Percentiles rank a stretch among this genome's conserved stretches.
phyloP scores from a whole-genome alignment of 1,140 invertebrate species.

The Ladona fulva region DNA sequence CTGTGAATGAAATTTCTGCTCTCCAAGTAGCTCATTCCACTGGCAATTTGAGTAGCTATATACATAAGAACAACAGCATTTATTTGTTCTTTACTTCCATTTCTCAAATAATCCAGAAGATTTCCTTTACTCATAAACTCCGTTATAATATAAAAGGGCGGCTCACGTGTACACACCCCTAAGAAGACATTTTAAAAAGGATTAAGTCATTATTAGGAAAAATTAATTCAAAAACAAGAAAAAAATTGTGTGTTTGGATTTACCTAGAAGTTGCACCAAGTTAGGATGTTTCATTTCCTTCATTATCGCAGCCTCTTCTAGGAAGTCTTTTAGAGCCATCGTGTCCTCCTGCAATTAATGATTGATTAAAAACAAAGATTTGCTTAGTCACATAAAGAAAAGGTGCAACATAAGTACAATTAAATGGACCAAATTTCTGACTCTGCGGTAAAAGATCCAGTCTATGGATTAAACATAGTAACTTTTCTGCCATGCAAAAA shows the following conservation, averaged over 20 bases:
- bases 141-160: constrained; percentile 98
- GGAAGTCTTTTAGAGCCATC: constrained; percentile 98
- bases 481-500: too few species aligned
- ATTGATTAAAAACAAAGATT: too few species aligned
- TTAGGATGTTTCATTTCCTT: constrained; percentile 99
- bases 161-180: constrained; percentile 92
- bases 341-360: constrained; percentile 75
- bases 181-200: constrained; percentile 21
- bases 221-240: too few species aligned
- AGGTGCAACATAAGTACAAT: too few species aligned
- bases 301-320: constrained; percentile 99
- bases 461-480: too few species aligned
- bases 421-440: too few species aligned
- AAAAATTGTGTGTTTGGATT: constrained; percentile 40
- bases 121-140: constrained; percentile 99
- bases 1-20: constrained; percentile 93
- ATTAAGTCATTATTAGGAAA: constrained; percentile 2
- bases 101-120: constrained; percentile 88
- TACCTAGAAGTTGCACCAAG: constrained; percentile 90
- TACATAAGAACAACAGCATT: constrained; percentile 95
- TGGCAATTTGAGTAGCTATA: constrained; percentile 98
- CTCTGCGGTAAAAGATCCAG: too few species aligned
- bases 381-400: too few species aligned
- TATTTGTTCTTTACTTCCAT: constrained; percentile 78
- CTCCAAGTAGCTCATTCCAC: constrained; percentile 98